Conservation (phyloP, 2,113 vertebrate species). For the Tiliqua scincoides region DNA sequence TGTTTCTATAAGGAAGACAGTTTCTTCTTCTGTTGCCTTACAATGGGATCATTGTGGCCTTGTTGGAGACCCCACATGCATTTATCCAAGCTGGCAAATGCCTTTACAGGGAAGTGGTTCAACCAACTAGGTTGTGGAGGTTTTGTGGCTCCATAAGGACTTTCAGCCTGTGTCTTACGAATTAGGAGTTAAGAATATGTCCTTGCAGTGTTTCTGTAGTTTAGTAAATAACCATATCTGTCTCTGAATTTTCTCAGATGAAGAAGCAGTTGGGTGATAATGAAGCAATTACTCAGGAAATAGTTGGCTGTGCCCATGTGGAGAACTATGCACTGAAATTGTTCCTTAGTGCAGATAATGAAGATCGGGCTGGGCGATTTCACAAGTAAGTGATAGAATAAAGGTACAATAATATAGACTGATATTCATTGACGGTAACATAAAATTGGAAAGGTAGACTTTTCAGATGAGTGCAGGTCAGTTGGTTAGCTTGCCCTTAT, state of each 20-base stretch:
- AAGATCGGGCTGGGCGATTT: constrained; percentile 91
- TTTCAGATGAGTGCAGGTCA: neutral
- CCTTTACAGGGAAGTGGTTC: too few species aligned
- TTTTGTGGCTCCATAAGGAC: neutral
- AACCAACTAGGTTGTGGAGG: too few species aligned
- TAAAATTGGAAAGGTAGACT: neutral
- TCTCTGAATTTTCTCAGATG: constrained; percentile 83
- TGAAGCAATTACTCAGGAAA: constrained; percentile 94
- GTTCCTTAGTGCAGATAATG: constrained; percentile 97
- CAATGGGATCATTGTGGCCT: too few species aligned
- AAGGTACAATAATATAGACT: neutral
- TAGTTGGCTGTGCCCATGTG: constrained; percentile 95
- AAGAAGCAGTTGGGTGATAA: constrained; percentile 93
- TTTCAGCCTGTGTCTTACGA: neutral
- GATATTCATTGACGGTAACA: neutral
- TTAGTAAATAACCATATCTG: constrained; percentile 26
- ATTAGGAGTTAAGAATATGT: neutral
- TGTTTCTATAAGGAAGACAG: too few species aligned
- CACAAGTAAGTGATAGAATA: constrained; percentile 88
- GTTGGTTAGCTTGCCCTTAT: neutral
- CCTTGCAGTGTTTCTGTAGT: neutral
- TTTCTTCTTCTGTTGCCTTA: too few species aligned
- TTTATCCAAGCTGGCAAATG: too few species aligned
- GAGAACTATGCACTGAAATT: constrained; percentile 98
- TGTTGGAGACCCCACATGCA: too few species aligned